Evolutionary conservation across 2,888 invertebrate genomes (phyloP), one percentile per base, ranked within the genome.

Genomic region (Clusia tigrina): DNA sequence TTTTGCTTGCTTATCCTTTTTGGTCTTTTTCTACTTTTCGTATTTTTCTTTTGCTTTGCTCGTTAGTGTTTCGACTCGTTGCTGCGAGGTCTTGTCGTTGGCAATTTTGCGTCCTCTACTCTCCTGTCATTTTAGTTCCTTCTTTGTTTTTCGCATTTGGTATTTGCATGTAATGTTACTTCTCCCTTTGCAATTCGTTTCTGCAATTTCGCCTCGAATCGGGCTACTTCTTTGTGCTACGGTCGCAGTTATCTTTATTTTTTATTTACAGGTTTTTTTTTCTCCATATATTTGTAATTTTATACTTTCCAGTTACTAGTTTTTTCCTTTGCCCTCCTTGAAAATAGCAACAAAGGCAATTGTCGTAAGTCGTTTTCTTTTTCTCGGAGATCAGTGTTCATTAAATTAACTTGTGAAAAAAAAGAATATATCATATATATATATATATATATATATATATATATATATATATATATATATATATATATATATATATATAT

Each of bases 121-220:
- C 42, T 42, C 42, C 42, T 32, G n/a, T 26, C 25, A 26, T 23
- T 54, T 18, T 32, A 9, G 10, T 17, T 54, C 32, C n/a, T 25
- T 1, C 26, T n/a, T 10, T 26, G 2, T 18, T 32, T 32, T 54
- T 20, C 25, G 9, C 26, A 18, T 17, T 24, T 22, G 17, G 15
- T 12, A 54, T 26, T 54, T 12, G 26, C 54, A 25, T 32, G 54
- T 6, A 54, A 53, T 32, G 26, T 32, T 20, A 54, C 54, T 54
- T 54, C 32, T 54, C n/a, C 26, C n/a, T 54, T 26, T 54, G 12
- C 12, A 42, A 12, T 53, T 53, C 22, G 23, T 53, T 53, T 18
- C 24, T 53, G 15, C 24, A 20, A 15, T 20, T 25, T 25, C 32
- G 54, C 20, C 26, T 32, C 17, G 32, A 54, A 24, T 15, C 53